Evolutionary conservation across 2,797 vertebrate species (phyloP).

Genomic region (Malurus splendens): DNA sequence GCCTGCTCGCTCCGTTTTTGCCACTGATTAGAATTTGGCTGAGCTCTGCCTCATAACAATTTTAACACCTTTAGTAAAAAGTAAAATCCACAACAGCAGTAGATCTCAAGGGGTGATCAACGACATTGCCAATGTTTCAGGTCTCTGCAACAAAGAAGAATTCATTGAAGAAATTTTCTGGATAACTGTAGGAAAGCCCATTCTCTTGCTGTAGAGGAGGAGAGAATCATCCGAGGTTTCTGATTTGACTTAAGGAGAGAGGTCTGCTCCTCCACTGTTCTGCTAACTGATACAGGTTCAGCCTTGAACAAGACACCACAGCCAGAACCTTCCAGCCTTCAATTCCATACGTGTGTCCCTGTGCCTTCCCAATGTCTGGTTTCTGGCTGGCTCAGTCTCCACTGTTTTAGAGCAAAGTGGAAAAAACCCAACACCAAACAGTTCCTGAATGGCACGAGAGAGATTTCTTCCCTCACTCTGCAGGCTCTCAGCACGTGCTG

Average conservation of each 20-base stretch:
- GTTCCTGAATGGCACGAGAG: background rate
- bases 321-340: background rate
- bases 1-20: background rate
- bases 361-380: background rate
- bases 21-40: background rate
- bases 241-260: background rate
- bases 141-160: background rate
- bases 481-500: background rate
- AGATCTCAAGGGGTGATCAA: background rate
- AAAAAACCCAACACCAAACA: background rate
- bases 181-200: background rate
- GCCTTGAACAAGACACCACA: background rate
- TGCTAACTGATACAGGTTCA: background rate
- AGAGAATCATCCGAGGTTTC: background rate
- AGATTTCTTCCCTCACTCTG: background rate
- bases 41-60: background rate
- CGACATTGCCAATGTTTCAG: too few relatives aligned
- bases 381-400: background rate
- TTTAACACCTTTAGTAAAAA: background rate
- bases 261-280: background rate
- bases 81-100: background rate
- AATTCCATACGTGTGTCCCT: fast-evolving
- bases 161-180: background rate
- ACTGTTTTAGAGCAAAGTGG: background rate
- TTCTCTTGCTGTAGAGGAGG: background rate